Base-by-base conservation (phyloP, 2,888 invertebrate species). In the Bruchidius siliquastri region DNA sequence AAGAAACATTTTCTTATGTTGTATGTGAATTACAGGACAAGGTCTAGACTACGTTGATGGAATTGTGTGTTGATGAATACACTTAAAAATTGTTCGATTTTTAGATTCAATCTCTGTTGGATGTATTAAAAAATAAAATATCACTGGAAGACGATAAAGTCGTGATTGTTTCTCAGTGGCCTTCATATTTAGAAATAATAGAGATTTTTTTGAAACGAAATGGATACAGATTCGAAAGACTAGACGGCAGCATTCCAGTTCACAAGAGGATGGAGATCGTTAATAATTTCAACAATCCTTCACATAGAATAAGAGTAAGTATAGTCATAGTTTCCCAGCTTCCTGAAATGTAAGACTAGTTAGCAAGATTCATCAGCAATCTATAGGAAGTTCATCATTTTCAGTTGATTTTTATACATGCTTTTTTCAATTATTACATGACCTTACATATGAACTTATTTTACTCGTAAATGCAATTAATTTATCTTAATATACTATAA, bases 101-200 rank as follows among this genome's bases (percentile, higher is more conserved):
- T 68, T 69, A 81, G 81, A 81, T 82, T 68, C 77, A 78, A 69
- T 72, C 72, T 0, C 73, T 80, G 72, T 69, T 83, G 21, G 74
- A 81, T 49, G 72, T 82, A n/a, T 72, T 84, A 67, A 82, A 89
- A 74, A 85, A 90, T 13, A 88, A 88, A 21, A 88, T 92, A 0
- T 82, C 91, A 18, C 73, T 75, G 0, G 78, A 68, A 10, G 86
- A 86, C 0, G 93, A 96, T 77, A 96, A 96, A 84, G 90, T 92
- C 0, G 91, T 96, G 6, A 90, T 99, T 4, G 96, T 99, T 0
- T 98, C 97, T 0, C 98, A 98, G 83, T 99, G 98, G 98, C 93
- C 95, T 0, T 90, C 91, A 0, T 92, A 96, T 81, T 88, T 99
- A 8, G 87, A 91, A 0, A 88, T 98, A 68, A 87, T 98, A 10